Base-by-base conservation (phyloP, 2,888 invertebrate species). In the Acronicta leporina region DNA sequence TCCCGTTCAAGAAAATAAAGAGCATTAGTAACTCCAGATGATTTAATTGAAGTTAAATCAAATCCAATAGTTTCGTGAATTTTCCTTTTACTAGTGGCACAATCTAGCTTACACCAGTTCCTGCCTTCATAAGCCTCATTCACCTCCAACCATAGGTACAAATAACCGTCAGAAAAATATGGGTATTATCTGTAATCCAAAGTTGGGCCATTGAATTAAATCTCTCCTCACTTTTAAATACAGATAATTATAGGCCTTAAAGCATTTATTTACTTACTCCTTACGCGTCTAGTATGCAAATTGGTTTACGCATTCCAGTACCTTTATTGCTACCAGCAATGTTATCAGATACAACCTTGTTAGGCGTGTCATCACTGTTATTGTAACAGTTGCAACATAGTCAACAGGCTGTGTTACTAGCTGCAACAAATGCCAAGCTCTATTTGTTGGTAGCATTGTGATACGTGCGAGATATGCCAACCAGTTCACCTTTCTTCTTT, bases 401-500 rank as follows among this genome's bases (percentile, higher is more conserved):
- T 49, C 59, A 73, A 69, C 75, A 61, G 47, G 60, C 68, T 63
- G 53, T 57, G 62, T 65, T 76, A 79, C 71, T 75, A 67, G 72
- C 76, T 78, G 69, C 69, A 82, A 82, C 79, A 83, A 88, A 89
- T 87, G 88, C 83, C 87, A 87, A 79, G 88, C 88, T 90, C 90
- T 88, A 91, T 91, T 90, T 90, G 87, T 82, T 80, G 41, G 73
- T 75, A 81, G 83, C 79, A 84, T 84, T 87, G 84, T 88, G 88
- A 88, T 90, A 88, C 84, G 86, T 85, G 66, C 75, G 78, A 89
- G 87, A 88, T 88, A 84, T 75, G 80, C 75, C 60, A 78, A 89
- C 87, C 81, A 66, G 90, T 88, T 92, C 84, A 85, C 89, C 87
- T 91, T 91, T 89, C 89, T 88, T 88, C 79, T 72, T 84, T 80